Percentiles rank a stretch among this genome's conserved stretches.
These are phyloP conservation scores for Drosophila leontia DNA, from an alignment of 1,140 invertebrate species.

Conservation along the genomic window DNA sequence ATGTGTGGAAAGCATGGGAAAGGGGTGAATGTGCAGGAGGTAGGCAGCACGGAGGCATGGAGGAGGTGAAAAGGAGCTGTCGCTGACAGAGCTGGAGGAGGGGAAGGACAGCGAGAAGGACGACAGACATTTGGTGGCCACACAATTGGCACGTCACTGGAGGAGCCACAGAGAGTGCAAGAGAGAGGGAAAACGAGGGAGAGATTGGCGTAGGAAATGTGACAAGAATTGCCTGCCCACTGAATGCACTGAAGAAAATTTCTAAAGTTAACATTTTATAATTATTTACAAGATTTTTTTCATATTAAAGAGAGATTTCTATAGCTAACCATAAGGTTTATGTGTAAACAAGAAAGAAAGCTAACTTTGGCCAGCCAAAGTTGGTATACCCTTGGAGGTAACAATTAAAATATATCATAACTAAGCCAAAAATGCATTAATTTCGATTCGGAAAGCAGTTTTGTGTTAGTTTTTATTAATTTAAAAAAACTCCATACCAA, in stretches of 20 bases:
- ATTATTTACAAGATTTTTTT: background rate
- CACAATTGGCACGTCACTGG: conserved; percentile 70
- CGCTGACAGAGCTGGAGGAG: conserved; percentile 31
- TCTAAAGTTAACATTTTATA: too few species aligned
- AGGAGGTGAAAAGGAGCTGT: conserved; percentile 15
- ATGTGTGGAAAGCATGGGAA: conserved; percentile 4
- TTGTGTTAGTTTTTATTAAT: too few species aligned
- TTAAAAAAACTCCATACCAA: too few species aligned
- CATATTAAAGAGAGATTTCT: too few species aligned
- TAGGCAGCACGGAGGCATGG: background rate
- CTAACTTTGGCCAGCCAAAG: too few species aligned
- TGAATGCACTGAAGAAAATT: background rate
- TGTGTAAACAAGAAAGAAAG: too few species aligned
- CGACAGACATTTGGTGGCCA: conserved; percentile 56
- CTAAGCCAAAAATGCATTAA: too few species aligned
- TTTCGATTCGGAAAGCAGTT: too few species aligned
- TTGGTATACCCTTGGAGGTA: too few species aligned
- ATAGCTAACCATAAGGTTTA: too few species aligned
- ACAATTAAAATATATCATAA: too few species aligned
- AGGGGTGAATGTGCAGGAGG: background rate
- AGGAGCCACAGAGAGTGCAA: conserved; percentile 4
- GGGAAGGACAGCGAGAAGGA: background rate
- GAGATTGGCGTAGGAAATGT: conserved; percentile 16
- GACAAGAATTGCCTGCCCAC: conserved; percentile 21
- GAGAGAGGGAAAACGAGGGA: background rate